These are phyloP conservation scores for Heliocidaris tuberculata DNA, from an alignment of 35 echinoderm and acorn worm species.

Conservation along the genomic window DNA sequence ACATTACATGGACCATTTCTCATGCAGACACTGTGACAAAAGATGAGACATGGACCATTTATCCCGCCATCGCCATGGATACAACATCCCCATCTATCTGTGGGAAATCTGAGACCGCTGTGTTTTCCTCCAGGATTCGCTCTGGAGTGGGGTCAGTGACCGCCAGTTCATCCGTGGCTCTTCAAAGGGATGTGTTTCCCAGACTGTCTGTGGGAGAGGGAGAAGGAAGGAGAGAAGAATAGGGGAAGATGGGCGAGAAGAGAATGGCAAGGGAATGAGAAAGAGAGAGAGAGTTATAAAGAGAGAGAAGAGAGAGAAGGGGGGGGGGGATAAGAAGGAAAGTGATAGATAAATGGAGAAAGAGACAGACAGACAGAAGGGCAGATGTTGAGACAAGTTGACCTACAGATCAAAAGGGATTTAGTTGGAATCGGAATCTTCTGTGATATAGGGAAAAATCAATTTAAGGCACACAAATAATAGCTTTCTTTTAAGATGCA, in stretches of 20 bases:
- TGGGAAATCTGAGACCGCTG: background rate
- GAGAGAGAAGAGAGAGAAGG: too few species aligned
- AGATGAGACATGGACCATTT: background rate
- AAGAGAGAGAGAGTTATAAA: background rate
- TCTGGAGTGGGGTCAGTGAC: background rate
- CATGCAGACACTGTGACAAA: background rate
- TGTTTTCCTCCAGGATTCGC: constrained; percentile 1
- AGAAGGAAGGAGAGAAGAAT: background rate
- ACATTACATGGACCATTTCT: background rate
- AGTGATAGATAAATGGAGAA: background rate
- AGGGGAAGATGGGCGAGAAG: too few species aligned
- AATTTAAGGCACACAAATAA: too few species aligned
- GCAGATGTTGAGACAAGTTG: background rate
- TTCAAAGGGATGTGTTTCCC: background rate
- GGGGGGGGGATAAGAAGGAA: background rate
- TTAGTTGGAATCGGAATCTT: too few species aligned
- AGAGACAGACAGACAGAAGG: background rate
- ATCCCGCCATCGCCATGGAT: background rate
- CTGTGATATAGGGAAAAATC: too few species aligned
- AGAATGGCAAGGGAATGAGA: background rate
- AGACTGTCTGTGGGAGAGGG: background rate
- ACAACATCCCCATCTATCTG: background rate
- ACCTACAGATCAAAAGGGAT: background rate
- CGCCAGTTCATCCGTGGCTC: constrained; percentile 13
- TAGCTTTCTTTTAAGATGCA: too few species aligned